Conservation (phyloP, 2,113 vertebrate species). For the Rhineura floridana region DNA sequence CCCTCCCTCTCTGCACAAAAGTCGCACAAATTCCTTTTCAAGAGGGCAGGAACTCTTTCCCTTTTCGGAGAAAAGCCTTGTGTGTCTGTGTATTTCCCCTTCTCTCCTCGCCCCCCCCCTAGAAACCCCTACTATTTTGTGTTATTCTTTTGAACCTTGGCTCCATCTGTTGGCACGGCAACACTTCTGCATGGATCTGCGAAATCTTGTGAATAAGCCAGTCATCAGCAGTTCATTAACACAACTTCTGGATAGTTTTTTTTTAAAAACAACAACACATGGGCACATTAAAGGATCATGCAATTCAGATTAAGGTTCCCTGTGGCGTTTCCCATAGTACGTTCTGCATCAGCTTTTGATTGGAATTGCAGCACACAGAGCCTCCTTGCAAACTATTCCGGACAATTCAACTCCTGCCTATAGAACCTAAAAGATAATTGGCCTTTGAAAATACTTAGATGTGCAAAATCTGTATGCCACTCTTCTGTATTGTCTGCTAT, state of each 20-base stretch:
- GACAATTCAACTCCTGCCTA: constrained; percentile 9
- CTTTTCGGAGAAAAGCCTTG: background rate
- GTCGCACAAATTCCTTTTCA: background rate
- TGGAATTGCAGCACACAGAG: constrained; percentile 16
- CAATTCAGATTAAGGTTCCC: constrained; percentile 28
- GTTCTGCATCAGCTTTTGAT: constrained; percentile 25
- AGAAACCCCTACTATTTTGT: background rate
- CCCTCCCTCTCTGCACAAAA: background rate
- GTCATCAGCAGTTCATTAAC: constrained; percentile 43
- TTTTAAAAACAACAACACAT: constrained; percentile 1
- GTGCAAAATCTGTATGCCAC: background rate
- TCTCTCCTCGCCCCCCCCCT: background rate
- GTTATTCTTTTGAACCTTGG: constrained; percentile 20
- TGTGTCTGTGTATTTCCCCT: background rate
- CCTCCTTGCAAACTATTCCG: constrained; percentile 8
- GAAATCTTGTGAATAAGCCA: constrained; percentile 33
- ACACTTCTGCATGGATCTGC: constrained; percentile 18
- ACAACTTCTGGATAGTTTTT: constrained; percentile 20
- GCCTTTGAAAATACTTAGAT: background rate
- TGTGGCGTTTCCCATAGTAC: constrained; percentile 28
- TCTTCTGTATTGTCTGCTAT: background rate
- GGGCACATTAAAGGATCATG: constrained; percentile 18
- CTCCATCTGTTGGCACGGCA: constrained; percentile 24
- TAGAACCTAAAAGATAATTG: background rate
- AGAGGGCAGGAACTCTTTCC: background rate